phyloP scores from a whole-genome alignment of 2,888 invertebrate genomes.

The Melinaea menophilus region DNA sequence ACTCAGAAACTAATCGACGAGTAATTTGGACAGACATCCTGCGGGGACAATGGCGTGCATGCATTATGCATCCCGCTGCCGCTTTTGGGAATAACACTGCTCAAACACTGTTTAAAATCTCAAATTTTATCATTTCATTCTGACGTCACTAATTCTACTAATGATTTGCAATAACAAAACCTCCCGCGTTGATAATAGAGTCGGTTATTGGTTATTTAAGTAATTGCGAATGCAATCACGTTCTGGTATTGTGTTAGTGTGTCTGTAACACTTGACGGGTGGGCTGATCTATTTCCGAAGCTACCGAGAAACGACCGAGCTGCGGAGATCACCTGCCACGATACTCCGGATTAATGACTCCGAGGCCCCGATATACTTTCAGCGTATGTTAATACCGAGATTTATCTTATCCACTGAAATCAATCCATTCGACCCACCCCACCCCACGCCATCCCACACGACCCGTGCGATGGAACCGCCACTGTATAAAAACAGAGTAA shows the following conservation, averaged over 20 bases:
- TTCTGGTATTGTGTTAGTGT: slow-evolving; percentile 25
- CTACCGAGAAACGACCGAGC: slow-evolving; percentile 50
- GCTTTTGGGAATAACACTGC: slow-evolving; percentile 33
- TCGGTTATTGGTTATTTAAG: background rate
- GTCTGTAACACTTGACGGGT: slow-evolving; percentile 43
- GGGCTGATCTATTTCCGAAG: slow-evolving; percentile 62
- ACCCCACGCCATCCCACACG: slow-evolving; percentile 37
- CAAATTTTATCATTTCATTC: slow-evolving; percentile 16
- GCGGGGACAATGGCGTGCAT: slow-evolving; percentile 43
- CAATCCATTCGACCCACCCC: slow-evolving; percentile 41
- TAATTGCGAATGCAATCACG: slow-evolving; percentile 25
- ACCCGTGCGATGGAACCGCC: slow-evolving; percentile 45
- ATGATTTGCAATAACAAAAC: slow-evolving; percentile 1
- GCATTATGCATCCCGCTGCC: slow-evolving; percentile 45
- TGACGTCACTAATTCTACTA: slow-evolving; percentile 12
- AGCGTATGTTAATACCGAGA: slow-evolving; percentile 44
- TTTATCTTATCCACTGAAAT: slow-evolving; percentile 47
- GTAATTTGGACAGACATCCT: slow-evolving; percentile 66
- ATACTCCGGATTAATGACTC: slow-evolving; percentile 60
- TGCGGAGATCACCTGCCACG: slow-evolving; percentile 53
- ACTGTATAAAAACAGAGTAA: slow-evolving; percentile 62
- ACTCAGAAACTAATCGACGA: slow-evolving; percentile 66
- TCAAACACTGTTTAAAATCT: slow-evolving; percentile 27
- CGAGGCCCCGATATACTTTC: slow-evolving; percentile 43
- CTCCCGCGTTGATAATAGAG: slow-evolving; percentile 1